Evolutionary conservation across 2,113 vertebrate species (phyloP).

Genomic region (Aramus guarauna): DNA sequence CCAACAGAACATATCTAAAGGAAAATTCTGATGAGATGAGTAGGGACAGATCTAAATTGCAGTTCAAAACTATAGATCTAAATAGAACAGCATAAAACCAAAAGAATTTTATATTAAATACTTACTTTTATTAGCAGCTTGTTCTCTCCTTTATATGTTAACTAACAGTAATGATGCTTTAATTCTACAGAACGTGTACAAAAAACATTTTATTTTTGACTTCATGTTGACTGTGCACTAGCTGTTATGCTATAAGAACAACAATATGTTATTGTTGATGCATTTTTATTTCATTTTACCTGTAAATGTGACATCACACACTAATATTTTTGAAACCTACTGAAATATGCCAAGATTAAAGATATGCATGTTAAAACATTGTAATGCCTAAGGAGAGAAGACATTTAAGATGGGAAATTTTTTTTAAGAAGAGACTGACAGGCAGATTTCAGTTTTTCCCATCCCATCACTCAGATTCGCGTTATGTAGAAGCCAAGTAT

Average conservation of each 20-base stretch:
- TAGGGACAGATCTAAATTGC: background rate
- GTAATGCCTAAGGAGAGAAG: background rate
- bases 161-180: background rate
- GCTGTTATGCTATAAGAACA: background rate
- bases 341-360: background rate
- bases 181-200: background rate
- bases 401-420: background rate
- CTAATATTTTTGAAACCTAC: background rate
- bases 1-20: slow-evolving; percentile 51
- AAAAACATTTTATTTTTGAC: background rate
- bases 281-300: background rate
- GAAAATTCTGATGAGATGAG: background rate
- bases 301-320: background rate
- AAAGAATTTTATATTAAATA: background rate
- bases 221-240: background rate
- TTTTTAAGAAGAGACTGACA: background rate
- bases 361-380: background rate
- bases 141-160: background rate
- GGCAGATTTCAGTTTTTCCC: background rate
- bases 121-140: background rate
- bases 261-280: background rate
- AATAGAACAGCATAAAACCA: background rate
- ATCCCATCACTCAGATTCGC: background rate
- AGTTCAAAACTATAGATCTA: slow-evolving; percentile 37
- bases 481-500: background rate